Conservation (phyloP, 2,888 invertebrate species). For the Caenorhabditis imperialis region DNA sequence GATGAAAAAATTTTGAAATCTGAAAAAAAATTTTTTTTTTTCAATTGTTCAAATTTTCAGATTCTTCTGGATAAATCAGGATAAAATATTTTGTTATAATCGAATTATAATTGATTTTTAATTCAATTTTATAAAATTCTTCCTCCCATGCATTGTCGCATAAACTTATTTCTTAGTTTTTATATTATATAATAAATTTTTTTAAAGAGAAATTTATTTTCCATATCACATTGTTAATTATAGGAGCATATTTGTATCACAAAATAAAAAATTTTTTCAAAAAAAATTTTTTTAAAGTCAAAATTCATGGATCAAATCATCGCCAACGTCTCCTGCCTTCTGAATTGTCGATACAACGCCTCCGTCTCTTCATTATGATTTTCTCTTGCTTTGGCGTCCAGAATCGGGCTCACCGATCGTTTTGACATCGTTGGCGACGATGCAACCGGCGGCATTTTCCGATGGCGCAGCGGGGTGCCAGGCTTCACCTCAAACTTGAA, state of each 20-base stretch:
- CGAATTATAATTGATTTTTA: too few relatives aligned
- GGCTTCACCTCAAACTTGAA: slow-evolving; percentile 13
- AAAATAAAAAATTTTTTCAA: not conserved
- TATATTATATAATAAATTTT: too few relatives aligned
- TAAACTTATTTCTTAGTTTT: too few relatives aligned
- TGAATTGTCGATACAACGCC: slow-evolving; percentile 48
- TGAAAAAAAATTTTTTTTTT: slow-evolving; percentile 4
- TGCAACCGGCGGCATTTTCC: slow-evolving; percentile 1
- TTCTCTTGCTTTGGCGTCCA: slow-evolving; percentile 28
- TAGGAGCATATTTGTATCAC: too few relatives aligned
- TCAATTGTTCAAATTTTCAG: not conserved
- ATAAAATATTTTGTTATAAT: too few relatives aligned
- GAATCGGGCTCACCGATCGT: slow-evolving; percentile 48
- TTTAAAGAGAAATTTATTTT: too few relatives aligned
- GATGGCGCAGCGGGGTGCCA: slow-evolving; percentile 16
- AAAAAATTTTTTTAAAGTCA: slow-evolving; percentile 14
- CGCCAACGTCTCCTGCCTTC: slow-evolving; percentile 47
- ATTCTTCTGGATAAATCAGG: too few relatives aligned
- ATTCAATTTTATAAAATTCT: too few relatives aligned
- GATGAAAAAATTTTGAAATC: too few relatives aligned
- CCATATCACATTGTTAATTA: too few relatives aligned
- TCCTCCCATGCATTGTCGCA: too few relatives aligned
- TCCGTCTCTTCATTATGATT: slow-evolving; percentile 49
- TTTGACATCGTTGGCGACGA: slow-evolving; percentile 30
- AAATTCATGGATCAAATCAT: slow-evolving; percentile 15